Percentiles rank a stretch among this genome's conserved stretches.
Evolutionary conservation across 1,140 invertebrate genomes (phyloP).

Genomic region (Procambarus virginalis): DNA sequence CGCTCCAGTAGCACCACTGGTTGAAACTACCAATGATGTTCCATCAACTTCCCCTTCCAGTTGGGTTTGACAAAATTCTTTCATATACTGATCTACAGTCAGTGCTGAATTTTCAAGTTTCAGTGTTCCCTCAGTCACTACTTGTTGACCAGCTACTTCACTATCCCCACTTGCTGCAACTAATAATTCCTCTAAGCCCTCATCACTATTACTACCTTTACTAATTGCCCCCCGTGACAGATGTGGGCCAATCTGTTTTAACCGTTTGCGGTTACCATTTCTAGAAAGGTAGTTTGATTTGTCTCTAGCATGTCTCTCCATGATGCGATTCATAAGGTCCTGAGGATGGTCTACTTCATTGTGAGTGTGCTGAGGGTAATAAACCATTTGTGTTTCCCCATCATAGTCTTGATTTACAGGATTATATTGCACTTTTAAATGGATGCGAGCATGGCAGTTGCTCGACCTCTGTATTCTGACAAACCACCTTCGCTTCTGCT

Average conservation of each 20-base stretch:
- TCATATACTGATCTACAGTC: slow-evolving; percentile 63
- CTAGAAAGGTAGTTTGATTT: slow-evolving; percentile 41
- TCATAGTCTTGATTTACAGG: slow-evolving; percentile 55
- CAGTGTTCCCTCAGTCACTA: slow-evolving; percentile 5
- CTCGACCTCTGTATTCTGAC: slow-evolving; percentile 62
- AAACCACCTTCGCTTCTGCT: slow-evolving; percentile 55
- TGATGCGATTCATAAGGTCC: slow-evolving; percentile 54
- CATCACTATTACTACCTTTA: slow-evolving; percentile 6
- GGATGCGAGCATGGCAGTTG: slow-evolving; percentile 69
- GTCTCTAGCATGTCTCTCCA: slow-evolving; percentile 55
- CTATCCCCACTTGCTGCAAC: neutral
- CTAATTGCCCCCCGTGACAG: neutral
- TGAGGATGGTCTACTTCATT: slow-evolving; percentile 51
- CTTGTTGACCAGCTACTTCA: neutral
- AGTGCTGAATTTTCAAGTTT: slow-evolving; percentile 21
- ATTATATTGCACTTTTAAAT: slow-evolving; percentile 68
- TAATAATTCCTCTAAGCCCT: slow-evolving; percentile 2
- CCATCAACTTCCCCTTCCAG: slow-evolving; percentile 37
- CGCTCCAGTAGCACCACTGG: slow-evolving; percentile 7
- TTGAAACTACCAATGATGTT: slow-evolving; percentile 24
- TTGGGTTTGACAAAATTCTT: slow-evolving; percentile 61
- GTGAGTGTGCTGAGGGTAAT: slow-evolving; percentile 70
- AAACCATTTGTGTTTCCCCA: slow-evolving; percentile 64
- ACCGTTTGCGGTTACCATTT: slow-evolving; percentile 52
- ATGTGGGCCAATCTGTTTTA: neutral